Evolutionary conservation across 2,888 invertebrate genomes (phyloP), one percentile per base, ranked within the genome.

Genomic region (Lepidocyrtinus sp.): DNA sequence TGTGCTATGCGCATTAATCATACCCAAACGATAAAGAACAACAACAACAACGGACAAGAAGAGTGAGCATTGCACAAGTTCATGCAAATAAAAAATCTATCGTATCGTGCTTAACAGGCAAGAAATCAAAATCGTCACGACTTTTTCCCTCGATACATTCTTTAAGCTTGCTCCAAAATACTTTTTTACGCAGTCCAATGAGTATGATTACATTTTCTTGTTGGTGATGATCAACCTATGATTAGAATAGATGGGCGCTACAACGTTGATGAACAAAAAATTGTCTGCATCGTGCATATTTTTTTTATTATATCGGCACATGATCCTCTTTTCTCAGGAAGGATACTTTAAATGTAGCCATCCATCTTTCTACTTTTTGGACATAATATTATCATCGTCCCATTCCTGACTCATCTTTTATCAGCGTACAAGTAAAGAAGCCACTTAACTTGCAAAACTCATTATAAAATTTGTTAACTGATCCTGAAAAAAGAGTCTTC

Each of bases 111-210:
- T 81, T 83, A 84, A 85, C 84, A 85, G 85, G 83, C 83, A 83
- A 85, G 85, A 85, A 84, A 85, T 85, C 84, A 84, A 83, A 85
- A 84, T 83, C 83, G 84, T 85, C 85, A 85, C 85, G 85, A 84
- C 74, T 69, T 68, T 79, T 45, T 24, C n/a, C 26, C 19, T 65
- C 19, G 24, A 67, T 19, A 50, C 24, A 50, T 36, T 62, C 25
- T 24, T 62, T 17, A 22, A 62, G 25, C 62, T 62, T 24, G 62
- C 25, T 62, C 22, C 22, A 62, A 2, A 62, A 24, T 22, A 62
- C 17, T 50, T n/a, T n/a, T n/a, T n/a, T n/a, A n/a, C n/a, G 5
- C 36, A 36, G 36, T 7, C 36, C 36, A 36, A 50, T 50, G 50
- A 50, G 12, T 50, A 50, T 12, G 15, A 36, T 36, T 36, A 36